Evolutionary conservation across 2,888 invertebrate genomes (phyloP).

Genomic region (Phytoseiulus persimilis): DNA sequence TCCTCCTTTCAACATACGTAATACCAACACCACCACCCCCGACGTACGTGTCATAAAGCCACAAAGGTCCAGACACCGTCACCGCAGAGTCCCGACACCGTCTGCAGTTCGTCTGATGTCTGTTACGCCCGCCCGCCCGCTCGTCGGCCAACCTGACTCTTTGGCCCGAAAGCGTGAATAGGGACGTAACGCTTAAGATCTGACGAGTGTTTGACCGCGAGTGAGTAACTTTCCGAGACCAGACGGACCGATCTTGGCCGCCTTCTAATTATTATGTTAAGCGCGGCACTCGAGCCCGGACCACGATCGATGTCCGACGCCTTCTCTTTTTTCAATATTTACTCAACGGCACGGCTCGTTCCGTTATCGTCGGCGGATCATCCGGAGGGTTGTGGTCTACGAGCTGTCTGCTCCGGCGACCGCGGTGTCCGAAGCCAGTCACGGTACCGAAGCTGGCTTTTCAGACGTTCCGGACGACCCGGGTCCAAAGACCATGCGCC

Average conservation of each 20-base stretch:
- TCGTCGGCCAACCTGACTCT: neutral
- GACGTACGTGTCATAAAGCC: conserved; percentile 5
- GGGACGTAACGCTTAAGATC: neutral
- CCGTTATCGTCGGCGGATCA: neutral
- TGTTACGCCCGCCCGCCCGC: neutral
- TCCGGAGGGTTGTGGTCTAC: neutral
- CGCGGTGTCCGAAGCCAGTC: neutral
- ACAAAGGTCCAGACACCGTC: conserved; percentile 5
- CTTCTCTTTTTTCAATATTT: neutral
- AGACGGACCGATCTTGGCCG: neutral
- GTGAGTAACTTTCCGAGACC: neutral
- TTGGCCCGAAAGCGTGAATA: neutral
- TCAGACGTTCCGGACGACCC: neutral
- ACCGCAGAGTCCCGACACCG: neutral
- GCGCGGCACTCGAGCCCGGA: neutral
- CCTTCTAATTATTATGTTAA: neutral
- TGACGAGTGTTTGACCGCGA: neutral
- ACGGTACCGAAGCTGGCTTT: neutral
- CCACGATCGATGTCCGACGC: neutral
- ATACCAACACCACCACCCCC: conserved; percentile 5
- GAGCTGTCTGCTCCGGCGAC: neutral
- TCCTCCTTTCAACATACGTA: neutral
- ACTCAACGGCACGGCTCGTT: neutral
- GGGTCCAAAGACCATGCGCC: neutral
- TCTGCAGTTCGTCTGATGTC: conserved; percentile 5